Base-by-base conservation (phyloP, 2,113 vertebrate genomes). In the Xerus inauris region DNA sequence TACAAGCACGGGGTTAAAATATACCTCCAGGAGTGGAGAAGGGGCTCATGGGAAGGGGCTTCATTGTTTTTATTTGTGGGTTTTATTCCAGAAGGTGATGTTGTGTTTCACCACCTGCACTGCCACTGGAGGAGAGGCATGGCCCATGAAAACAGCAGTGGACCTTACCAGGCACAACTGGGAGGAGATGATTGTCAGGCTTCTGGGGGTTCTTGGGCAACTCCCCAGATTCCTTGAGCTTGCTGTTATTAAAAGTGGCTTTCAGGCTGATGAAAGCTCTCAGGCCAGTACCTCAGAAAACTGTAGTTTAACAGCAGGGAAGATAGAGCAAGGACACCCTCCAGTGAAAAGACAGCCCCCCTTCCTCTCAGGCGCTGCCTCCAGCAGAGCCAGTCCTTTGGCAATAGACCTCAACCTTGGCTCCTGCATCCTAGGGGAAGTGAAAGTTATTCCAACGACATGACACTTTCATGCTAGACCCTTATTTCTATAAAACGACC, bases 21-120 rank as follows among this genome's bases (percentile, higher is more conserved):
- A 95, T 24, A 94, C 96, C 97, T 91, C 76, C 14, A 32, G 93
- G 83, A 80, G 30, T 10, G 14, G 42, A 26, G 77, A 64, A 82
- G 62, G 67, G 22, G 85, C 24, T 0, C 9, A 35, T 28, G 54
- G 30, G 35, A n/a, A 54, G 79, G 89, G 94, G 38, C 49, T 90
- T 94, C n/a, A 97, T 98, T 98, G 97, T 93, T 98, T 98, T 97
- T 90, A 92, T 98, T 97, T 97, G 96, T 96, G 59, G 57, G 57
- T 96, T 95, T 86, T 96, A 73, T 95, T 97, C 96, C 59, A 42
- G 89, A 97, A 96, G 94, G 97, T 86, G 95, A 96, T 95, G 97
- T 97, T 98, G 96, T 93, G 95, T 97, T 98, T 98, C 81, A 51
- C 94, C 96, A 96, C 95, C 91, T 42, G 71, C 95, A 94, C 87